Percentiles rank a stretch among this genome's conserved stretches.
phyloP scores from a whole-genome alignment of 2,888 invertebrate genomes.

The Creontiades dilutus region DNA sequence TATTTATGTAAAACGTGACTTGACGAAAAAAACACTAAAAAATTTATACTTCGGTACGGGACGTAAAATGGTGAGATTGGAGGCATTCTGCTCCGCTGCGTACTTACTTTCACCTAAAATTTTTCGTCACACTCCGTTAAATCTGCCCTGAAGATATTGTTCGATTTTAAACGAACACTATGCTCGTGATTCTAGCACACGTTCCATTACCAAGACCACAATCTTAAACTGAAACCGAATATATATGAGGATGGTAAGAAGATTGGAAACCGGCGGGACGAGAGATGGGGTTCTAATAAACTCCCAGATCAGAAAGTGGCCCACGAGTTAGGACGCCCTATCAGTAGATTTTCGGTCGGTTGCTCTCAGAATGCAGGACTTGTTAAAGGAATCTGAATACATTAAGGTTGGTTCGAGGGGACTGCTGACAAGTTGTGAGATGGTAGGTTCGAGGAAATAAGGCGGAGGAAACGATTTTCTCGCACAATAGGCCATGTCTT shows the following conservation, averaged over 20 bases:
- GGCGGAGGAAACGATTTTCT: background rate
- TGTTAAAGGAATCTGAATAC: slow-evolving; percentile 47
- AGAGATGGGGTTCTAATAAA: slow-evolving; percentile 12
- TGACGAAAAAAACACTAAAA: too few species aligned
- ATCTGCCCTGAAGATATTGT: too few species aligned
- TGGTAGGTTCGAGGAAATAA: background rate
- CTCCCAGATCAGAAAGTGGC: background rate
- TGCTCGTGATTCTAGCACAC: too few species aligned
- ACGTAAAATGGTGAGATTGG: too few species aligned
- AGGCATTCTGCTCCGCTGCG: too few species aligned
- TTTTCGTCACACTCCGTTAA: too few species aligned
- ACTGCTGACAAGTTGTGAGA: background rate
- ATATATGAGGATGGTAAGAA: background rate
- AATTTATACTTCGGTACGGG: too few species aligned
- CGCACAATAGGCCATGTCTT: background rate
- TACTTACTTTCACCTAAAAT: too few species aligned
- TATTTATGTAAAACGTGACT: too few species aligned
- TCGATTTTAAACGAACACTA: too few species aligned
- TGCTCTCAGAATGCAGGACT: background rate
- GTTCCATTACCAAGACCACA: too few species aligned
- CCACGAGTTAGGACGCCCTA: background rate
- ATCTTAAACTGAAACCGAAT: background rate
- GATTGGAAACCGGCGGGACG: background rate
- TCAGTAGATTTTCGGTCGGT: slow-evolving; percentile 51
- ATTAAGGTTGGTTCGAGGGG: background rate